Base-by-base conservation (phyloP, 1,140 invertebrate species). In the Microplitis mediator region DNA sequence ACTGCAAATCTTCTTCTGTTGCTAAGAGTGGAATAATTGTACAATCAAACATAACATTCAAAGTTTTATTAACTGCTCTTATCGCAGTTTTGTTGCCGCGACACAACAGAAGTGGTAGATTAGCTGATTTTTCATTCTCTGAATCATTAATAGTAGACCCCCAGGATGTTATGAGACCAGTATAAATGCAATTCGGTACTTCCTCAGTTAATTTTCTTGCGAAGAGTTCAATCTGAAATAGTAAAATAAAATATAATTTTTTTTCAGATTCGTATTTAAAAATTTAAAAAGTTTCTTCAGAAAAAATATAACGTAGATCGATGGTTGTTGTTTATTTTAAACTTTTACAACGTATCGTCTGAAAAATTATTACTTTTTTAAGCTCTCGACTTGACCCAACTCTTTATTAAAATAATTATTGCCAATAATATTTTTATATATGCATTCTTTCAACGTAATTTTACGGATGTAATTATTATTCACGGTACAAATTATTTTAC, bases 1-100 rank as follows among this genome's bases (percentile, higher is more conserved):
- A 86, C 13, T 71, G 72, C 0, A 86, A 75, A 75, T 86, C 84
- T 4, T 82, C 74, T 4, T 80, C 71, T 3, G 62, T 77, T 4
- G 71, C 74, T 16, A 79, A 58, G 9, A 86, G 31, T 14, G 71
- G 13, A 32, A 81, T 65, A 45, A 84, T 61, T 31, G 76, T 71
- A 34, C 84, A 85, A 70, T 86, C 83, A 64, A 86, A 86, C 80
- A 86, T 83, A 9, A 62, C 75, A 34, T 54, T 62, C n/a, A 85
- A 56, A 3, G 75, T 76, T 4, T 54, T 64, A 60, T 86, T 80
- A 4, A 84, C 81, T 13, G 76, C 78, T 11, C 73, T 61, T 58
- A 80, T 81, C 11, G 77, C 75, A 60, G 68, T 80, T 64, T 64
- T 58, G n/a, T 77, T 82, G n/a, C 84, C 84, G 66, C 79, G 75